Base-by-base conservation (phyloP, 2,797 vertebrate species). In the Propithecus perrieri region DNA sequence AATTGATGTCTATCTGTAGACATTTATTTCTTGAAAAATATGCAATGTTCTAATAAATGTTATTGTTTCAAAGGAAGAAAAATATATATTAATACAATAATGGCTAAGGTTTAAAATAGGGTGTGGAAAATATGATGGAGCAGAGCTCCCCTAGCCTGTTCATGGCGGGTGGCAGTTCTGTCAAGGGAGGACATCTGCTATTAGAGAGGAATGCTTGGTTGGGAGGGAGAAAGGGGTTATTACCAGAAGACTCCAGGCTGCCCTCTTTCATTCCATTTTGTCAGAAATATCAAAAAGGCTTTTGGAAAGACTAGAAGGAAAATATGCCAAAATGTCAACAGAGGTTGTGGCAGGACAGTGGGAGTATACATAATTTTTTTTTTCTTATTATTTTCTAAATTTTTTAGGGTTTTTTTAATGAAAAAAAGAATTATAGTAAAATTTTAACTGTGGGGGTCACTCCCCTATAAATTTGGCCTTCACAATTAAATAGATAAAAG, bases 11-110 rank as follows among this genome's bases (percentile, higher is more conserved):
- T 95, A 72, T 94, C 89, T 86, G 55, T 89, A 84, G 76, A 78
- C 33, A 65, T 53, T 86, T 89, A 65, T 89, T 91, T 96, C 57
- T 89, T 89, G 69, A 89, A 94, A 97, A 97, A 67, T 90, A 81
- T 65, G 20, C 38, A 38, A 10, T 53, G 59, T 81, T 85, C 65
- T 89, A 79, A 22, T 74, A 89, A 91, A 48, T 81, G 83, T 81
- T 91, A 63, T 88, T 95, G 18, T 95, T 96, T 89, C 63, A 92
- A 89, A 96, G 53, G 35, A 79, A 79, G 55, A 93, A 97, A 89
- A 94, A 41, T 88, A 61, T 80, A 5, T 30, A 53, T 67, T 67
- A 63, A 57, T 69, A 53, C 74, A 76, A 24, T 61, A 46, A 86
- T 94, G 89, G 30, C 41, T 46, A 30, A 80, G 12, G 46, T 89